Evolutionary conservation across 2,888 invertebrate species (phyloP).

Genomic region (Drosophila lutescens): DNA sequence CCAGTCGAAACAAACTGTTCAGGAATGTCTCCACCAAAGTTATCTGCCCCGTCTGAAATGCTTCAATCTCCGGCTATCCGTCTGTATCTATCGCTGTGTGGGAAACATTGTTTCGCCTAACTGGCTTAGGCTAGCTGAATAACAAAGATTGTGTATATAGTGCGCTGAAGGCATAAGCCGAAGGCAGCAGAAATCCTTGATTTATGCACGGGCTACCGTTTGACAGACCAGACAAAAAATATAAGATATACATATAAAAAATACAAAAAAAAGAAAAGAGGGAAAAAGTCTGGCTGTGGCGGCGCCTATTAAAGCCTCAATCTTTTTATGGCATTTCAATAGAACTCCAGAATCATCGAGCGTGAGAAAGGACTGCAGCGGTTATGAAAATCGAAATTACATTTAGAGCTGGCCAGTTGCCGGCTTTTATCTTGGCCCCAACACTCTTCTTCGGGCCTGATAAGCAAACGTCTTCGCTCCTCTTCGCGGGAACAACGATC

Average conservation of each 20-base stretch:
- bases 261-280: background rate
- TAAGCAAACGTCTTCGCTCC: slow-evolving; percentile 53
- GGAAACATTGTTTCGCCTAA: slow-evolving; percentile 75
- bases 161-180: slow-evolving; percentile 42
- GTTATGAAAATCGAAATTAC: slow-evolving; percentile 65
- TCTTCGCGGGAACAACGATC: slow-evolving; percentile 56
- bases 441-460: slow-evolving; percentile 59
- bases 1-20: slow-evolving; percentile 44
- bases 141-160: slow-evolving; percentile 21
- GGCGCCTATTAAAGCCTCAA: slow-evolving; percentile 77
- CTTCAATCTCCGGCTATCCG: slow-evolving; percentile 43
- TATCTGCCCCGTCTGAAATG: slow-evolving; percentile 55
- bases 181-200: slow-evolving; percentile 68
- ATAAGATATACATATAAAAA: slow-evolving; percentile 3
- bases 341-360: slow-evolving; percentile 58
- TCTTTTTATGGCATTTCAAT: slow-evolving; percentile 79
- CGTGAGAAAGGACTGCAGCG: slow-evolving; percentile 68
- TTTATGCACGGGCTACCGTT: slow-evolving; percentile 78
- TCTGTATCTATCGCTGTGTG: slow-evolving; percentile 52
- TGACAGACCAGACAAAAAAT: slow-evolving; percentile 59
- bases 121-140: slow-evolving; percentile 59
- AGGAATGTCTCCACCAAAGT: slow-evolving; percentile 66
- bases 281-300: slow-evolving; percentile 47
- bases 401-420: slow-evolving; percentile 40
- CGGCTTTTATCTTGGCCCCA: slow-evolving; percentile 56